Evolutionary conservation across 2,797 vertebrate genomes (phyloP).

Genomic region (Sparus aurata): DNA sequence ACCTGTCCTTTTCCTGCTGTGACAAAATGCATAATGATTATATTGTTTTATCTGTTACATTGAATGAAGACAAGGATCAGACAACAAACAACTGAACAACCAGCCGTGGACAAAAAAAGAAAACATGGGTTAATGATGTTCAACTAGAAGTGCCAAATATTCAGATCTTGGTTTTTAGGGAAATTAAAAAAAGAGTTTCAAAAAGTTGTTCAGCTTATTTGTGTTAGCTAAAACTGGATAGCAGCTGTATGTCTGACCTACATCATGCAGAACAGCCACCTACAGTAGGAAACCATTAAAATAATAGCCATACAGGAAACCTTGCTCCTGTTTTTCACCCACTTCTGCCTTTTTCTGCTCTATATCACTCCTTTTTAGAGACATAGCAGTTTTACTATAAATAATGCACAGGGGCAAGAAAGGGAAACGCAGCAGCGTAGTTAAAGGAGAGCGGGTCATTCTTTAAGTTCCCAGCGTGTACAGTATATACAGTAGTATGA

Average conservation of each 20-base stretch:
- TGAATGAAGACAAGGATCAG: neutral
- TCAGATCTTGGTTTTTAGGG: neutral
- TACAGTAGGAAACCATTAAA: constrained; percentile 31
- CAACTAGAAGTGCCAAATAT: neutral
- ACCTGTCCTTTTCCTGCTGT: no score
- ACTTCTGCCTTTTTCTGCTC: constrained; percentile 57
- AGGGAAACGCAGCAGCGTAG: constrained; percentile 39
- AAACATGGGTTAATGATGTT: neutral
- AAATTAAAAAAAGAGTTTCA: constrained; percentile 3
- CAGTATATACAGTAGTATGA: neutral
- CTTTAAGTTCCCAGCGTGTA: constrained; percentile 22
- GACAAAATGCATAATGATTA: neutral
- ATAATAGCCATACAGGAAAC: constrained; percentile 33
- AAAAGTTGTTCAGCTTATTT: no score
- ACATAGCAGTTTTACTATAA: constrained; percentile 67
- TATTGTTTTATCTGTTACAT: neutral
- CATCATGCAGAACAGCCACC: constrained; percentile 53
- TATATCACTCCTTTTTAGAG: constrained; percentile 71
- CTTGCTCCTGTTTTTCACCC: constrained; percentile 45
- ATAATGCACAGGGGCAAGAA: constrained; percentile 69
- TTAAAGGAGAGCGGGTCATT: constrained; percentile 34
- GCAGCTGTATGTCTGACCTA: constrained; percentile 6
- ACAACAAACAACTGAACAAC: neutral
- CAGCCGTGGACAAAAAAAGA: neutral
- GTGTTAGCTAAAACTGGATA: neutral